Base-by-base conservation (phyloP, 1,140 invertebrate species). In the Capitella teleta region DNA sequence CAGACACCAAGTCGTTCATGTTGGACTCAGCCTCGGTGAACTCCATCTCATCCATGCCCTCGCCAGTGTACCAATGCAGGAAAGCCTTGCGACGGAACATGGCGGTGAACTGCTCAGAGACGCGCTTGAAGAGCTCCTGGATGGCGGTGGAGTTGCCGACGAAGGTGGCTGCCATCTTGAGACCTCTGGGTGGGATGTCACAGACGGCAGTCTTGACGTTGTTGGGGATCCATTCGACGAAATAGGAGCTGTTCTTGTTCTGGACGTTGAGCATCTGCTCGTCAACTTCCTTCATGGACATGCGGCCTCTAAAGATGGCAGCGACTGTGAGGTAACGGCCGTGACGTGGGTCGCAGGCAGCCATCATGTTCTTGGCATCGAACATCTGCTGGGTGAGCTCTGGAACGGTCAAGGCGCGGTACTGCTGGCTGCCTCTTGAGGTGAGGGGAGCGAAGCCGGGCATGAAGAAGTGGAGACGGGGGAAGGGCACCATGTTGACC, bases 401-500 rank as follows among this genome's bases (percentile, higher is more conserved):
- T 3, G 74, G 66, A 5, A 77, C 76, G 5, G 70, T 72, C 5
- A 77, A 54, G 16, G 73, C 64, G 28, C 73, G 59, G 57, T 78
- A 78, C 47, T 72, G 72, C 60, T 76, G 72, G 38, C 63, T 66
- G 25, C 70, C 72, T 16, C 74, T 44, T 10, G 80, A 78, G 25
- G 79, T 80, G 2, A 84, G 60, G 0, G 83, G 83, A 0, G 82
- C 82, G 60, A 83, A 82, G 10, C 84, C 83, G 0, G 91, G 90
- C 81, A 92, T 92, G 72, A 93, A 96, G 80, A 96, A 96, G 72
- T 96, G 91, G 5, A 96, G 79, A 63, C 92, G 82, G 19, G 92
- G 92, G 64, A 79, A 96, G 45, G 91, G 92, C 32, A 96, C 92
- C 91, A 95, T 95, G 73, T 96, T 95, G 12, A 96, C 92, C 23